phyloP scores from a whole-genome alignment of 2,113 vertebrate species.

The Danionella cerebrum region DNA sequence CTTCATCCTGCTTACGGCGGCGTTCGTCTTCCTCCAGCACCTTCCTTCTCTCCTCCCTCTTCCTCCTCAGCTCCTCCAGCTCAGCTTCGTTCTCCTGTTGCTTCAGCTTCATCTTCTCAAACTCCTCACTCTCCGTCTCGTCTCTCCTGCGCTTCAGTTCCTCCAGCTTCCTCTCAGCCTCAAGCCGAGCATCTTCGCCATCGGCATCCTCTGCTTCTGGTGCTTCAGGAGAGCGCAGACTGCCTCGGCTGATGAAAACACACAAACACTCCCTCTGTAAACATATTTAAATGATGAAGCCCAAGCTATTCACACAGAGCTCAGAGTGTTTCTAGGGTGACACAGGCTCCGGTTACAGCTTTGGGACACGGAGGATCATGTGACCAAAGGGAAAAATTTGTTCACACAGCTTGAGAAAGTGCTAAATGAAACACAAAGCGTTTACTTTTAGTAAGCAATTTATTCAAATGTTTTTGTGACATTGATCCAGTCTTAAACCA shows the following conservation, averaged over 20 bases:
- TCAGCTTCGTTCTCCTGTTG: conserved; percentile 84
- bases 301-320: no score
- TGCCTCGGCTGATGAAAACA: conserved; percentile 58
- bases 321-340: no score
- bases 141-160: conserved; percentile 83
- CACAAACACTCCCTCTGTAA: neutral
- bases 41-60: conserved; percentile 86
- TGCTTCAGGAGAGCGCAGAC: conserved; percentile 53
- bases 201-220: conserved; percentile 55
- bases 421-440: no score
- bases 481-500: no score
- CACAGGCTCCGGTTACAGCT: no score
- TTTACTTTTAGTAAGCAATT: no score
- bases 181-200: conserved; percentile 52
- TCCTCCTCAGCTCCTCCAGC: conserved; percentile 89
- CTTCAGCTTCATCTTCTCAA: conserved; percentile 85
- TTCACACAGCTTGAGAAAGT: no score
- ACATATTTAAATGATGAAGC: no score
- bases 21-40: conserved; percentile 89
- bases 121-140: conserved; percentile 80
- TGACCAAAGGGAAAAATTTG: no score
- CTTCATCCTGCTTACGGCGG: conserved; percentile 81
- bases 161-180: conserved; percentile 80
- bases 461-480: no score
- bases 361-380: no score